phyloP scores from a whole-genome alignment of 1,140 invertebrate genomes.

The Drosophila asahinai region DNA sequence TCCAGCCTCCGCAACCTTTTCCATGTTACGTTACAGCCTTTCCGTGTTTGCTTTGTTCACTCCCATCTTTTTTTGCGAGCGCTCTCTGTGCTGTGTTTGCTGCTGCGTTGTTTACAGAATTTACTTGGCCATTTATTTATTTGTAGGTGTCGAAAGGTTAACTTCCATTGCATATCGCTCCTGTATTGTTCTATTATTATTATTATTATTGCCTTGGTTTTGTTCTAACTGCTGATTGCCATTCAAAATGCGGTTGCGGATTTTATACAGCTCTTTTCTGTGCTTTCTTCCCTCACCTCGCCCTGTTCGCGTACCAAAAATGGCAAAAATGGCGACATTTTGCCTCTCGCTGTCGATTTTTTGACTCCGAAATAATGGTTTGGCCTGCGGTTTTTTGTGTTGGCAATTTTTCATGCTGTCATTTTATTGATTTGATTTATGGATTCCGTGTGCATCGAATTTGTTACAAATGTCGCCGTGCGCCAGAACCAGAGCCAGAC shows the following conservation, averaged over 20 bases:
- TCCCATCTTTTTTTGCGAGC: constrained; percentile 5
- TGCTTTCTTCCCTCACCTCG: background rate
- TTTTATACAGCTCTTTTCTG: constrained; percentile 26
- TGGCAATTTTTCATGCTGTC: constrained; percentile 76
- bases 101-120: constrained; percentile 57
- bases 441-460: constrained; percentile 61
- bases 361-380: constrained; percentile 54
- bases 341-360: constrained; percentile 37
- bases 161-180: constrained; percentile 38
- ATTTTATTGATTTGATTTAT: constrained; percentile 80
- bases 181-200: constrained; percentile 32
- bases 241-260: constrained; percentile 58
- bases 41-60: constrained; percentile 17
- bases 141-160: constrained; percentile 75
- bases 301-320: constrained; percentile 10
- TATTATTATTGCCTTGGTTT: constrained; percentile 58
- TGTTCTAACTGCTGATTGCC: constrained; percentile 68
- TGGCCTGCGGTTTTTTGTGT: constrained; percentile 69
- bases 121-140: constrained; percentile 74
- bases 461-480: constrained; percentile 60
- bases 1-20: constrained; percentile 34
- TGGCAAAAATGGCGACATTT: constrained; percentile 36
- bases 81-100: constrained; percentile 62
- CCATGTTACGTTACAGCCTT: constrained; percentile 44
- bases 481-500: constrained; percentile 19